Evolutionary conservation across 2,113 vertebrate genomes (phyloP).

Genomic region (Crotalus tigris): DNA sequence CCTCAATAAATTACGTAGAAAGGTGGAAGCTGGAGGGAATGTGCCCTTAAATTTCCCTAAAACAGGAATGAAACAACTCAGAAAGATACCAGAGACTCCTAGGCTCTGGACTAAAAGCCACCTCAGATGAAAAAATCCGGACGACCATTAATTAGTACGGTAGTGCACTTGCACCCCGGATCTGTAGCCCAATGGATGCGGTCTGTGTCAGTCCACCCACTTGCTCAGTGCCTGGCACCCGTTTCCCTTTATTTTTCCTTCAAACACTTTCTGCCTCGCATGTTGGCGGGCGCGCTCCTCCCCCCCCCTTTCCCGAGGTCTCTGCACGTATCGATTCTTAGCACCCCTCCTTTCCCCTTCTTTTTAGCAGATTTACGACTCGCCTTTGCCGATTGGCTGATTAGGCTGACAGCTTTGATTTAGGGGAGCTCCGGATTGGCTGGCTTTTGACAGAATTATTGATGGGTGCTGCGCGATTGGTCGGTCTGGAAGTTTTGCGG

Average conservation of each 20-base stretch:
- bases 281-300: not conserved
- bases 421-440: conserved; percentile 40
- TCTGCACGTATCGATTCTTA: conserved; percentile 31
- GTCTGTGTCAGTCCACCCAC: too few relatives aligned
- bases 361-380: conserved; percentile 44
- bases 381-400: conserved; percentile 36
- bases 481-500: not conserved
- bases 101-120: not conserved
- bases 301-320: conserved; percentile 2
- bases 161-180: not conserved
- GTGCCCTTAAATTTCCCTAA: not conserved
- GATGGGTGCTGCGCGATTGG: conserved; percentile 41
- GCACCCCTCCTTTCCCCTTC: not conserved
- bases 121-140: not conserved
- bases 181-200: not conserved
- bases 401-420: conserved; percentile 43
- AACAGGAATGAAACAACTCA: not conserved
- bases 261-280: not conserved
- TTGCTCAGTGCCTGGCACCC: not conserved
- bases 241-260: not conserved
- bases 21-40: not conserved
- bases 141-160: not conserved
- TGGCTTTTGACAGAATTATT: conserved; percentile 46
- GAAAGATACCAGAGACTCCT: not conserved
- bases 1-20: not conserved